Base-by-base conservation (phyloP, 2,888 invertebrate species). In the Acronicta alni region DNA sequence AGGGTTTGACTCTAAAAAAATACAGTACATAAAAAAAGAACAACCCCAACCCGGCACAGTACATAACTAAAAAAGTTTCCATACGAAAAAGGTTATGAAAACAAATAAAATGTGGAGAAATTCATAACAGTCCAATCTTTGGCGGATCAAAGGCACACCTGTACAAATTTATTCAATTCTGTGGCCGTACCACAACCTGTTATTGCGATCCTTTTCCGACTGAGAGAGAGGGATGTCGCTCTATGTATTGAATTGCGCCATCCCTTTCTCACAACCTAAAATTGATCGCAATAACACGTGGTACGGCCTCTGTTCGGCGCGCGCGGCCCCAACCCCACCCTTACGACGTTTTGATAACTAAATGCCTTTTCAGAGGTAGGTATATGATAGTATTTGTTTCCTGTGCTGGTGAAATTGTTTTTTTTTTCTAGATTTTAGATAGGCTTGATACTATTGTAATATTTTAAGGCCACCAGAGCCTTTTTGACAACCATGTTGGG, bases 111-210 rank as follows among this genome's bases (percentile, higher is more conserved):
- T 75, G 65, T 58, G 62, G 47, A 42, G 61, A 71, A 68, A 69
- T 61, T 67, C 68, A 67, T 70, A 72, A 73, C 73, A 70, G 64
- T 75, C 68, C 77, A 77, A 77, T 77, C 61, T 75, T 72, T 71
- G 61, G 49, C 54, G 77, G 77, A 77, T 77, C 77, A 77, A 70
- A 72, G 75, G 54, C 57, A 56, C 77, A 77, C 77, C 77, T 77
- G 77, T 63, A 73, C 75, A 57, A 77, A 77, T 77, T 75, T 77
- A 77, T 77, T 77, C 77, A 77, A 77, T 75, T 77, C 67, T n/a
- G n/a, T n/a, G n/a, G n/a, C n/a, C n/a, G n/a, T n/a, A n/a, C n/a
- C n/a, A n/a, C n/a, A n/a, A n/a, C n/a, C n/a, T n/a, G n/a, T n/a
- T n/a, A n/a, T n/a, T n/a, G n/a, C n/a, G n/a, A n/a, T n/a, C n/a